phyloP scores from a whole-genome alignment of 2,797 vertebrate genomes.

The Acomys russatus region DNA sequence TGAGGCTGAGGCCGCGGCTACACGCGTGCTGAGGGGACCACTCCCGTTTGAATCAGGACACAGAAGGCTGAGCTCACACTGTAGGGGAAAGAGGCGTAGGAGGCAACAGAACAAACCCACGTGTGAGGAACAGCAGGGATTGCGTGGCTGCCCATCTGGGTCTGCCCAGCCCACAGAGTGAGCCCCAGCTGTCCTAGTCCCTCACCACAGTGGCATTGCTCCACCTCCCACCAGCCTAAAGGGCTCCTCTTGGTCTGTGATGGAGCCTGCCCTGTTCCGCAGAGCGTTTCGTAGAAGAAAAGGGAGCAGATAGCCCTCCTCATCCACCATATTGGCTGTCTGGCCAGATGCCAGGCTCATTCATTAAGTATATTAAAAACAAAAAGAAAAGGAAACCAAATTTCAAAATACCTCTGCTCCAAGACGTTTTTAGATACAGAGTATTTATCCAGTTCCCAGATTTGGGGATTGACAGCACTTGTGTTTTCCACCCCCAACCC shows the following conservation, averaged over 20 bases:
- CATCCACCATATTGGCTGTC: background rate
- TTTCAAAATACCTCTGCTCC: background rate
- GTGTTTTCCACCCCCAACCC: background rate
- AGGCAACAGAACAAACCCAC: background rate
- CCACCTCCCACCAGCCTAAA: background rate
- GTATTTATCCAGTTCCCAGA: background rate
- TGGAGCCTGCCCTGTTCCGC: too few relatives aligned
- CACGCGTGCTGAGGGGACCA: background rate
- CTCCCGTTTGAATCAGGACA: conserved; percentile 34
- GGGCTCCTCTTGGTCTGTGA: background rate
- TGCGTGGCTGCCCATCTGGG: conserved; percentile 8
- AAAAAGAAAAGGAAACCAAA: background rate
- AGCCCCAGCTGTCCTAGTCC: background rate
- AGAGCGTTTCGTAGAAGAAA: background rate
- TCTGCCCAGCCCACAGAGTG: background rate
- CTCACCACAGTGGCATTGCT: background rate
- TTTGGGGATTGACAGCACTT: background rate
- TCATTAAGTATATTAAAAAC: background rate
- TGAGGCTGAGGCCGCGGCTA: background rate
- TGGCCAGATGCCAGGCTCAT: background rate
- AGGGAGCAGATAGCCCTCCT: background rate
- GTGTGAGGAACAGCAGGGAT: conserved; percentile 4
- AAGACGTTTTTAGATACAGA: background rate
- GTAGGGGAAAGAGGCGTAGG: conserved; percentile 35
- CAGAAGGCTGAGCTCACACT: conserved; percentile 7